Base-by-base conservation (phyloP, 2,113 vertebrate genomes). In the Gallinago jamesoni region DNA sequence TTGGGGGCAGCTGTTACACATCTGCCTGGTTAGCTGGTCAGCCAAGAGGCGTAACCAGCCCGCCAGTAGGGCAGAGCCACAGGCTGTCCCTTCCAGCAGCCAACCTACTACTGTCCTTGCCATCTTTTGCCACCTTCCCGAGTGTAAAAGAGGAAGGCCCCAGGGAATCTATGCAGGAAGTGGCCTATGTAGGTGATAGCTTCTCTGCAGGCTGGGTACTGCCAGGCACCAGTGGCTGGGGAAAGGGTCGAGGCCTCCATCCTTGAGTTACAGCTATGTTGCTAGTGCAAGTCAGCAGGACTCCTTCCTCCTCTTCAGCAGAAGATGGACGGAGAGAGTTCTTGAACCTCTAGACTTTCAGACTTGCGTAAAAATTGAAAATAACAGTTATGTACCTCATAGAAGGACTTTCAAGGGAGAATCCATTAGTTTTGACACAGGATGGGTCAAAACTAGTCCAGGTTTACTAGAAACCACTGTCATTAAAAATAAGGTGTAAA, bases 21-120 rank as follows among this genome's bases (percentile, higher is more conserved):
- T 68, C 60, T 75, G 22, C 43, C 43, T 73, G 80, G 28, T 18
- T 35, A 55, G 18, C 37, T 68, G 41, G n/a, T 17, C 30, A 33
- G 63, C 35, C 35, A 63, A 75, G 56, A 70, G 43, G 41, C 9
- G 7, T 35, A 35, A 28, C 19, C 35, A 7, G 47, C 18, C 0
- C 0, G 9, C 23, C 68, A 35, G 45, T 21, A 15, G 35, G 30
- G 50, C 56, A 78, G 25, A 78, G 50, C 48, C 3, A 0, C 9
- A 4, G 41, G 41, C 70, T 55, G 30, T 14, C 41, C 21, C 30
- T 56, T 56, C 18, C 25, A 68, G 47, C 33, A 62, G 55, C 33
- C 47, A 72, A 63, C 27, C 31, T 52, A 27, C 37, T 72, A 16
- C 43, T 43, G 41, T 50, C 43, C 18, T 66, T 0, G 0, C 23